These are phyloP conservation scores for Betta splendens DNA, from an alignment of 2,797 vertebrate species.

Conservation along the genomic window DNA sequence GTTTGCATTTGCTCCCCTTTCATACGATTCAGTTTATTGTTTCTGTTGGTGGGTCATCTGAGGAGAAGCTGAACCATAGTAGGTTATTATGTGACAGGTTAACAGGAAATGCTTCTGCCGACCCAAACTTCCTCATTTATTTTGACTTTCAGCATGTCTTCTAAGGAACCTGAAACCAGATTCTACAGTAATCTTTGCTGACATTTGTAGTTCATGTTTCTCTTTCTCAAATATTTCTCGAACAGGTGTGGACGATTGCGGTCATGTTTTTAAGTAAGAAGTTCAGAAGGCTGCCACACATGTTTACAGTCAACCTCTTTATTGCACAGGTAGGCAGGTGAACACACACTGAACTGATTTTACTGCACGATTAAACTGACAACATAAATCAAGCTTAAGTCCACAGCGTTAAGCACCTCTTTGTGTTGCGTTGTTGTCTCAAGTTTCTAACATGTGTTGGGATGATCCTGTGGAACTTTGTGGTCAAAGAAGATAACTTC, in stretches of 20 bases:
- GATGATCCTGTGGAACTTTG: constrained; percentile 94
- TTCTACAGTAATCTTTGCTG: too few relatives aligned
- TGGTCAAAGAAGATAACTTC: constrained; percentile 82
- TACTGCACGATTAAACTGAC: neutral
- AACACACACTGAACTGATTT: neutral
- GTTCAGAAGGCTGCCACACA: constrained; percentile 89
- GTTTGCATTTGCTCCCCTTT: neutral
- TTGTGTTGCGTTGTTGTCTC: constrained; percentile 19
- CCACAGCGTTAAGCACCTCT: neutral
- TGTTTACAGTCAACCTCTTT: constrained; percentile 91
- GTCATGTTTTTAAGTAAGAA: constrained; percentile 93
- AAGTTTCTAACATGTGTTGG: constrained; percentile 89
- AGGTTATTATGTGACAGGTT: neutral
- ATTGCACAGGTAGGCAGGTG: constrained; percentile 88
- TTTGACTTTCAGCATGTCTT: constrained; percentile 11
- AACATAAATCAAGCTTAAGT: neutral
- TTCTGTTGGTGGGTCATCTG: neutral
- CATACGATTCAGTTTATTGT: too few relatives aligned
- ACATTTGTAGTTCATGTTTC: neutral
- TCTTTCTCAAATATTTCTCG: neutral
- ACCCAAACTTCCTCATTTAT: constrained; percentile 44
- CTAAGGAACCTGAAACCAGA: constrained; percentile 28
- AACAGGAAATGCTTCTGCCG: neutral
- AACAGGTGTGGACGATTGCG: constrained; percentile 90
- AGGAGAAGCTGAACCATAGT: neutral